These are phyloP conservation scores for Drosophila fuyamai DNA, from an alignment of 1,140 invertebrate genomes.

Conservation along the genomic window DNA sequence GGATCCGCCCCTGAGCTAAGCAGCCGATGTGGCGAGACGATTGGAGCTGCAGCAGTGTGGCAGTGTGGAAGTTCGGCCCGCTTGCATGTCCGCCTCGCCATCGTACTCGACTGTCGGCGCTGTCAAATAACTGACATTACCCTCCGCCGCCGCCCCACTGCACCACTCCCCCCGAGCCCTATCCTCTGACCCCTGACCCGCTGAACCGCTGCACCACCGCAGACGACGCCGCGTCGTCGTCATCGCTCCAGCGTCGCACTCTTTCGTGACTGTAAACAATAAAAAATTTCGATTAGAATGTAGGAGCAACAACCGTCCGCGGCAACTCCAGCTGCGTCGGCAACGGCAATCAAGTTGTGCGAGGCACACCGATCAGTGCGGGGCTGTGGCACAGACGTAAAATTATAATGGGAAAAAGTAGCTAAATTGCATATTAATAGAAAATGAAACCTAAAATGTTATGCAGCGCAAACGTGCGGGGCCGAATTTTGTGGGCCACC, in stretches of 20 bases:
- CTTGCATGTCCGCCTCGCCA: slow-evolving; percentile 44
- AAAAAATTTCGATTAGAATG: slow-evolving; percentile 82
- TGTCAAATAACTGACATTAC: slow-evolving; percentile 83
- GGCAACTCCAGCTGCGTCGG: slow-evolving; percentile 34
- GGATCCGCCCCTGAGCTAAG: slow-evolving; percentile 28
- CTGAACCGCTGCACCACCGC: slow-evolving; percentile 43
- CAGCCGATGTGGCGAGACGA: slow-evolving; percentile 45
- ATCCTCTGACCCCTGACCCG: neutral
- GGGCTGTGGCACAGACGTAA: slow-evolving; percentile 41
- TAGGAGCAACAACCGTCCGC: slow-evolving; percentile 67
- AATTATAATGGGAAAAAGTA: slow-evolving; percentile 58
- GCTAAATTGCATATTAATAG: slow-evolving; percentile 80
- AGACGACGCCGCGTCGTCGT: slow-evolving; percentile 49
- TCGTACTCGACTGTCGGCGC: slow-evolving; percentile 71
- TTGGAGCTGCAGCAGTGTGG: slow-evolving; percentile 12
- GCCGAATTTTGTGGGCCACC: slow-evolving; percentile 1
- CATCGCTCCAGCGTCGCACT: slow-evolving; percentile 57
- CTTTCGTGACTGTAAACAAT: slow-evolving; percentile 79
- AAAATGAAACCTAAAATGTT: slow-evolving; percentile 73
- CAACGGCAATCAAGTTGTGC: slow-evolving; percentile 66
- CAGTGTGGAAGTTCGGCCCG: slow-evolving; percentile 1
- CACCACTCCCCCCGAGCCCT: neutral
- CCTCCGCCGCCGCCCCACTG: slow-evolving; percentile 25
- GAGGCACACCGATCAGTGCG: slow-evolving; percentile 3
- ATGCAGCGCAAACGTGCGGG: slow-evolving; percentile 34